Conservation (phyloP, 1,140 invertebrate species). For the Orussus abietinus region DNA sequence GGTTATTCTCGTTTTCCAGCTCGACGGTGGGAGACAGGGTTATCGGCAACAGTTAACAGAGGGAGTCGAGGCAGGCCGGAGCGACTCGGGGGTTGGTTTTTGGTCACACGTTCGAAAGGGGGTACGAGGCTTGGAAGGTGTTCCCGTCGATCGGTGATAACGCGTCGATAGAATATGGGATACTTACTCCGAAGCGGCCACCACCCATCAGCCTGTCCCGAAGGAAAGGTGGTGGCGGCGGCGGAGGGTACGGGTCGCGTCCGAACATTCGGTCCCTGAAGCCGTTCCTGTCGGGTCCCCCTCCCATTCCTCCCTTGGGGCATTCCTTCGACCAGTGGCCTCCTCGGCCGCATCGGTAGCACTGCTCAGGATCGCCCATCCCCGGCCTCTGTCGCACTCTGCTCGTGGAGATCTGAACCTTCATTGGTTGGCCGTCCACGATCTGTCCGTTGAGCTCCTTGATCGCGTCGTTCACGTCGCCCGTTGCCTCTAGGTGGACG, state of each 20-base stretch:
- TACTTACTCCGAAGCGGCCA: conserved; percentile 69
- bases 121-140: no score
- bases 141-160: no score
- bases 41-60: no score
- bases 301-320: conserved; percentile 67
- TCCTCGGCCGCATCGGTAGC: conserved; percentile 88
- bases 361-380: conserved; percentile 92
- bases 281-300: conserved; percentile 66
- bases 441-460: conserved; percentile 81
- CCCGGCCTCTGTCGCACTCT: conserved; percentile 87
- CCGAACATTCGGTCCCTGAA: conserved; percentile 80
- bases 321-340: conserved; percentile 95
- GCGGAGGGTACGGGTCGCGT: conserved; percentile 77
- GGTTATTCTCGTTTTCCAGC: no score
- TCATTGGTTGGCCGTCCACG: conserved; percentile 82
- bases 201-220: conserved; percentile 82
- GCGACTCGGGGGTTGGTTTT: no score
- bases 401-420: conserved; percentile 86
- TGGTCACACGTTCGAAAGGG: no score
- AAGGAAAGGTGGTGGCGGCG: conserved; percentile 79
- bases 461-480: conserved; percentile 79
- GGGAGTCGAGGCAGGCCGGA: no score
- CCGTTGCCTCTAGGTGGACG: conserved; percentile 80
- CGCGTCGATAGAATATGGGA: no score
- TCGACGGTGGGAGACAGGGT: no score